These are phyloP conservation scores for Smutsia gigantea DNA, from an alignment of 2,797 vertebrate genomes.

Conservation along the genomic window DNA sequence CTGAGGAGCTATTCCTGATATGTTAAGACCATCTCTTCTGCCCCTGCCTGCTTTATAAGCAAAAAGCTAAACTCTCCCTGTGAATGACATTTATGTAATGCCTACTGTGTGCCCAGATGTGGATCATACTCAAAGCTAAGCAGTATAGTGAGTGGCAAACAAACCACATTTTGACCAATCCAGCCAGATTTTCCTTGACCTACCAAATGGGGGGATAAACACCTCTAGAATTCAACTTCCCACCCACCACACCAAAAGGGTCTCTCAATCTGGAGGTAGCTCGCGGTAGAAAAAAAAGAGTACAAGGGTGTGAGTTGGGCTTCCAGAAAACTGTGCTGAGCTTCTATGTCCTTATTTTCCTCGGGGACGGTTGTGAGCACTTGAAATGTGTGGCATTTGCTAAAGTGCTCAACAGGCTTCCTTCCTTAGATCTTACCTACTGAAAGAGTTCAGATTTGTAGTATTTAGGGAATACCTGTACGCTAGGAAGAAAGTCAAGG, in stretches of 20 bases:
- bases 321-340: neutral
- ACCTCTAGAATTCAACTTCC: neutral
- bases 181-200: neutral
- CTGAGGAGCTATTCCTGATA: no score
- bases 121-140: neutral
- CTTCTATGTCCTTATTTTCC: neutral
- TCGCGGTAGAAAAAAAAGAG: neutral
- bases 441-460: neutral
- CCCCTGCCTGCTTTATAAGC: no score
- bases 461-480: neutral
- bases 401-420: neutral
- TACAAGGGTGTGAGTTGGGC: neutral
- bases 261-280: neutral
- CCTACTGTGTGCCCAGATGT: no score
- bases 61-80: no score
- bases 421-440: neutral
- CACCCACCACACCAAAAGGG: neutral
- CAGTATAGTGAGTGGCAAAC: neutral
- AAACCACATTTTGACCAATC: neutral
- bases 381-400: neutral
- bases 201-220: neutral
- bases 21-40: no score
- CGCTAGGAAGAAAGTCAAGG: neutral
- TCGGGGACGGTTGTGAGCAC: neutral
- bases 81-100: no score